Percentiles rank a stretch among this genome's conserved stretches.
These are phyloP conservation scores for Hipparchia semele DNA, from an alignment of 2,888 invertebrate genomes.

Conservation along the genomic window DNA sequence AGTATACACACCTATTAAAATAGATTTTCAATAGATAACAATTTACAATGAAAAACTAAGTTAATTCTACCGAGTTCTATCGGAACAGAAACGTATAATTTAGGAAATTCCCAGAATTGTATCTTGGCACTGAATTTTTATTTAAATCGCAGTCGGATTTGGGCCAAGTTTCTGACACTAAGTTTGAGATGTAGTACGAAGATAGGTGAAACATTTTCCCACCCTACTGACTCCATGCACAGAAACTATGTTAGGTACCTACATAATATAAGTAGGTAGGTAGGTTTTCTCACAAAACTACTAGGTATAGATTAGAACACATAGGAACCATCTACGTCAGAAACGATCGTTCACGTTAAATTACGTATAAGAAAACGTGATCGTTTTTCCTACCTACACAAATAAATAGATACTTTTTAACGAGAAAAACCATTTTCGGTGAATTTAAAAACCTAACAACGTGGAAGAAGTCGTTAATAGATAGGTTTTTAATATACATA, in stretches of 20 bases:
- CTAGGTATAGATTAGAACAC: too few species aligned
- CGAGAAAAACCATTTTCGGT: too few species aligned
- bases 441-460: too few species aligned
- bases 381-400: too few species aligned
- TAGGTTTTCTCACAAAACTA: too few species aligned
- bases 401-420: too few species aligned
- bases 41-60: not conserved
- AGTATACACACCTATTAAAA: not conserved
- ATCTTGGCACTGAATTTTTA: slow-evolving; percentile 15
- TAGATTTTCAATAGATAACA: not conserved
- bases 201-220: slow-evolving; percentile 8
- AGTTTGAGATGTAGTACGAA: slow-evolving; percentile 23
- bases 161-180: slow-evolving; percentile 29
- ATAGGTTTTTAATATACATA: too few species aligned
- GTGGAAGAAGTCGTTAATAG: too few species aligned
- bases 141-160: slow-evolving; percentile 18
- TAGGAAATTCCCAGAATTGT: slow-evolving; percentile 32
- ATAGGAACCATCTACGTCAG: too few species aligned
- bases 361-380: too few species aligned
- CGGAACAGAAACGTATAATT: slow-evolving; percentile 18
- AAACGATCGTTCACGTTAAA: too few species aligned
- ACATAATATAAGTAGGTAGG: too few species aligned
- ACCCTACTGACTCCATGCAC: slow-evolving; percentile 1
- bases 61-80: not conserved
- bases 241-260: not conserved